A percentile compares a stretch with the other conserved stretches of the same genome.
phyloP scores from a whole-genome alignment of 2,797 vertebrate genomes.

The Poecilia gillii region DNA sequence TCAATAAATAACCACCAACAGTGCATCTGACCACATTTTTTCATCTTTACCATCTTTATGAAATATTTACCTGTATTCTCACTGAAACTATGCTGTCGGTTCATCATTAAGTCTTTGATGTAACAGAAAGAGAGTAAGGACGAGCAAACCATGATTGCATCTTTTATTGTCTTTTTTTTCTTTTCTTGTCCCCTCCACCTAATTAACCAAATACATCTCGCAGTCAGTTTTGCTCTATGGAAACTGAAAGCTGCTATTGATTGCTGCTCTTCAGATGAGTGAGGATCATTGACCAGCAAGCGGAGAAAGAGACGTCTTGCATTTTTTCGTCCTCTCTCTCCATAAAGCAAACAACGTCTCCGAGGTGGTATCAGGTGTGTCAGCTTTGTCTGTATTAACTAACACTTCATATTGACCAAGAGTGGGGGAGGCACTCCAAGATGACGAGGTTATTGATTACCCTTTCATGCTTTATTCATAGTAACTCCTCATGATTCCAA shows the following conservation, averaged over 20 bases:
- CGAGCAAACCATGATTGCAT: slow-evolving; percentile 46
- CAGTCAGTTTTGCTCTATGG: slow-evolving; percentile 64
- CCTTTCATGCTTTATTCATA: slow-evolving; percentile 28
- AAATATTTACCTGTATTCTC: slow-evolving; percentile 41
- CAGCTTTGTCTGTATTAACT: slow-evolving; percentile 30
- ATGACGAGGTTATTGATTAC: slow-evolving; percentile 36
- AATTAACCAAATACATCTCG: slow-evolving; percentile 82
- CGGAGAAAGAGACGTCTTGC: slow-evolving; percentile 50
- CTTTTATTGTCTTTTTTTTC: slow-evolving; percentile 57
- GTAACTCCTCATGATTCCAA: slow-evolving; percentile 32
- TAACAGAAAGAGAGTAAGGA: slow-evolving; percentile 38
- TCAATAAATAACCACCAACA: slow-evolving; percentile 39
- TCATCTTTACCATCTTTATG: slow-evolving; percentile 40
- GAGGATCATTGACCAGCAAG: slow-evolving; percentile 64
- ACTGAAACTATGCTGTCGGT: slow-evolving; percentile 21
- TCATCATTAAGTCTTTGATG: slow-evolving; percentile 56
- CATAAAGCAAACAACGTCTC: slow-evolving; percentile 39
- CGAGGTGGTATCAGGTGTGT: slow-evolving; percentile 10
- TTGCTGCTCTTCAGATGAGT: slow-evolving; percentile 57
- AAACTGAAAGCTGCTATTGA: slow-evolving; percentile 75
- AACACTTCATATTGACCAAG: slow-evolving; percentile 24
- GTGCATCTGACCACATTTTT: slow-evolving; percentile 8
- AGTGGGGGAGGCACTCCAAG: background rate
- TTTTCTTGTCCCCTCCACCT: slow-evolving; percentile 47
- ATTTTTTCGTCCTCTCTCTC: slow-evolving; percentile 23